A percentile compares a stretch with the other conserved stretches of the same genome.
phyloP scores from a whole-genome alignment of 1,140 invertebrate species.

The Heliconius hermathena region DNA sequence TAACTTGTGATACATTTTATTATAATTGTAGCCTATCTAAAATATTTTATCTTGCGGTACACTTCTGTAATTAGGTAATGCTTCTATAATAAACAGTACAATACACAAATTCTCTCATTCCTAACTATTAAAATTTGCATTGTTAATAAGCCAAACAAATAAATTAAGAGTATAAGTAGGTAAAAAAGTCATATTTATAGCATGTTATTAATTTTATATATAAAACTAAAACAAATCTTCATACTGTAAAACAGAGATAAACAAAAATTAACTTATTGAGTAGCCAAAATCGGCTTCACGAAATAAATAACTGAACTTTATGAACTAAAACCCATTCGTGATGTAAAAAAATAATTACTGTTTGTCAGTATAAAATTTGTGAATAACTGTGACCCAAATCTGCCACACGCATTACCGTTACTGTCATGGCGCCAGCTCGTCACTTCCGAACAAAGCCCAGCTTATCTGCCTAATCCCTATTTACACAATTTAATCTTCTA shows the following conservation, averaged over 20 bases:
- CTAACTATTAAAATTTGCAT: no score
- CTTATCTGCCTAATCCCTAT: slow-evolving; percentile 79
- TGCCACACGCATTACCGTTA: slow-evolving; percentile 57
- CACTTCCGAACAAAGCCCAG: slow-evolving; percentile 66
- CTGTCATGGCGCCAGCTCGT: slow-evolving; percentile 65
- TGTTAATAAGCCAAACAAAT: no score
- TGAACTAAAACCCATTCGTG: slow-evolving; percentile 4
- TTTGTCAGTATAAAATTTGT: slow-evolving; percentile 23
- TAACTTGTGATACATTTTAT: no score
- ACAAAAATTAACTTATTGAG: neutral
- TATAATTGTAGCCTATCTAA: no score
- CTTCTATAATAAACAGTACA: no score
- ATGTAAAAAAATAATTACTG: slow-evolving; percentile 18
- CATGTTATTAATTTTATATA: neutral
- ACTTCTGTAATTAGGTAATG: no score
- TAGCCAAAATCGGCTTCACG: neutral
- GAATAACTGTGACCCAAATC: slow-evolving; percentile 57
- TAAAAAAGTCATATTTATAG: no score
- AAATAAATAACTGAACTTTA: neutral
- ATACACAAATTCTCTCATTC: no score
- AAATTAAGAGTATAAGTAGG: no score
- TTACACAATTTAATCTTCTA: slow-evolving; percentile 79
- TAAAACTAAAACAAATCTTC: neutral
- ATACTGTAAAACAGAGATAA: no score
- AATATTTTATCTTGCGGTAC: no score